These are phyloP conservation scores for Hydropsyche tenuis DNA, from an alignment of 1,140 invertebrate species.

Conservation along the genomic window DNA sequence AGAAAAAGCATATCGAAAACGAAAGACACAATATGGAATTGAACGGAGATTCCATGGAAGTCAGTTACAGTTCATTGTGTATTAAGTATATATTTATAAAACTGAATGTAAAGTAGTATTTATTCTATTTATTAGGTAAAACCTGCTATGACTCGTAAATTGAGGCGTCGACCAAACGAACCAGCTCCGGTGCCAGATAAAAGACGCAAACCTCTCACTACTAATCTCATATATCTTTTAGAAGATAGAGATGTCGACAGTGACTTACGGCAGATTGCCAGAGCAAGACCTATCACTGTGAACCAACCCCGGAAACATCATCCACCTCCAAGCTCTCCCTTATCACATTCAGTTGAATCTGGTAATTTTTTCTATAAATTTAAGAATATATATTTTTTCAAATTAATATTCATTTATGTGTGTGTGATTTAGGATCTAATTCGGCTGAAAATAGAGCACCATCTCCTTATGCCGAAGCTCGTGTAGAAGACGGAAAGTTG, in stretches of 20 bases:
- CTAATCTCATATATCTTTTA: constrained; percentile 83
- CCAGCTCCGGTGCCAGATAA: constrained; percentile 87
- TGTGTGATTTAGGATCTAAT: constrained; percentile 22
- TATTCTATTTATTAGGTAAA: constrained; percentile 63
- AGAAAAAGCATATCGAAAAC: constrained; percentile 85
- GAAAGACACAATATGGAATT: constrained; percentile 88
- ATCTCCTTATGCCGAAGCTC: constrained; percentile 72
- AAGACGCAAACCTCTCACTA: constrained; percentile 79
- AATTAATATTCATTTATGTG: constrained; percentile 5
- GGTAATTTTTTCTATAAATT: constrained; percentile 11
- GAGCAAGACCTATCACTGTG: constrained; percentile 58
- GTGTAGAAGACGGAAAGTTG: constrained; percentile 93
- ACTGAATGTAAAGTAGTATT: constrained; percentile 13
- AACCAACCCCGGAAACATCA: constrained; percentile 55
- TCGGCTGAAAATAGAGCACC: constrained; percentile 56
- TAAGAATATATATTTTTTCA: neutral
- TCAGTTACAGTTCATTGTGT: constrained; percentile 50
- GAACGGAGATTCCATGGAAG: constrained; percentile 86
- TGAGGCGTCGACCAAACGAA: constrained; percentile 91
- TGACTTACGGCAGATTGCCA: constrained; percentile 84
- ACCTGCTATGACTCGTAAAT: constrained; percentile 82
- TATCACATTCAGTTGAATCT: constrained; percentile 36
- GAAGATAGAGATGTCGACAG: constrained; percentile 90
- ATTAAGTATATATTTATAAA: neutral
- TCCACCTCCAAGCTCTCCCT: constrained; percentile 25